These are phyloP conservation scores for Camptogramma bilineatum DNA, from an alignment of 2,888 invertebrate genomes.

Conservation along the genomic window DNA sequence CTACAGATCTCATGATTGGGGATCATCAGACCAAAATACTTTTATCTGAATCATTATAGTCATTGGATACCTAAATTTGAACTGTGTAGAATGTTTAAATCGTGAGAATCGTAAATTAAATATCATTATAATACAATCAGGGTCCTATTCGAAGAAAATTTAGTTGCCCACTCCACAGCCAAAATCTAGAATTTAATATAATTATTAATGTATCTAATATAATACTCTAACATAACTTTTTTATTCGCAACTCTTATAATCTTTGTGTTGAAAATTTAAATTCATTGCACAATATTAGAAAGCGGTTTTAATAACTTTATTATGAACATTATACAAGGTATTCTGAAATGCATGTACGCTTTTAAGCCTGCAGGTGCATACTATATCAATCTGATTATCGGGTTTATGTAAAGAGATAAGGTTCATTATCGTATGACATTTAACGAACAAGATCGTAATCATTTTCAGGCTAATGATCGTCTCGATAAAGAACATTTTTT, in stretches of 20 bases:
- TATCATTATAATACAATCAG: constrained; percentile 28
- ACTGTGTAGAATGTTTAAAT: constrained; percentile 41
- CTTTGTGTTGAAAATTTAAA: too few relatives aligned
- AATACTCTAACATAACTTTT: too few relatives aligned
- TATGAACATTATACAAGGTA: constrained; percentile 4
- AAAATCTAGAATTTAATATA: neutral
- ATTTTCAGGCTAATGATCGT: too few relatives aligned
- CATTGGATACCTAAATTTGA: constrained; percentile 30
- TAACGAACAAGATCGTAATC: too few relatives aligned
- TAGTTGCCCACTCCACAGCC: neutral
- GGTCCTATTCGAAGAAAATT: constrained; percentile 3
- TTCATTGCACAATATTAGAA: too few relatives aligned
- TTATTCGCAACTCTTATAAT: too few relatives aligned
- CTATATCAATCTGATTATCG: constrained; percentile 10
- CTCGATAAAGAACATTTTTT: too few relatives aligned
- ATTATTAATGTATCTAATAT: neutral
- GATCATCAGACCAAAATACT: constrained; percentile 57
- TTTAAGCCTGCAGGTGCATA: constrained; percentile 48
- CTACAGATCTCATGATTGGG: constrained; percentile 67
- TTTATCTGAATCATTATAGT: constrained; percentile 40
- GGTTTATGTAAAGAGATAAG: constrained; percentile 28
- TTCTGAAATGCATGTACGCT: constrained; percentile 60
- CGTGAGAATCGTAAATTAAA: constrained; percentile 44
- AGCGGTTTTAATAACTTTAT: neutral
- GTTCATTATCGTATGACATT: too few relatives aligned